These are phyloP conservation scores for Aphodius granarius DNA, from an alignment of 2,888 invertebrate genomes.

Conservation along the genomic window DNA sequence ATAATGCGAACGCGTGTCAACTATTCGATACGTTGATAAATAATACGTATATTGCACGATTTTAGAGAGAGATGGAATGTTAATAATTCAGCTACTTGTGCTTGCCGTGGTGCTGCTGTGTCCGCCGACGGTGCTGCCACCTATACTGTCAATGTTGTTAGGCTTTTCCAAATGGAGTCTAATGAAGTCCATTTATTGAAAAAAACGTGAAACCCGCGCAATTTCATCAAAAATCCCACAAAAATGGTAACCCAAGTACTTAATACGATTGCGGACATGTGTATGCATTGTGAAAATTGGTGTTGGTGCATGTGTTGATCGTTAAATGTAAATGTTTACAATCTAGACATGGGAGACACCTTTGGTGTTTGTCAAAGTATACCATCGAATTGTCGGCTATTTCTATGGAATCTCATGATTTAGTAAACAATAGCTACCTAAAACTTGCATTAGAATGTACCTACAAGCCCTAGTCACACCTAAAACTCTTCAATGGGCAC, in stretches of 20 bases:
- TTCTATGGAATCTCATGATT: constrained; percentile 21
- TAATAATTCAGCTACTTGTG: constrained; percentile 27
- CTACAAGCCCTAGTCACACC: constrained; percentile 3
- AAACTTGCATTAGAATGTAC: constrained; percentile 12
- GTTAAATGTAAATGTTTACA: constrained; percentile 55
- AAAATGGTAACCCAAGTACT: constrained; percentile 55
- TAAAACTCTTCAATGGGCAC: constrained; percentile 18
- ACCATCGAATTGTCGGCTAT: constrained; percentile 42
- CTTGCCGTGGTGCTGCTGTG: constrained; percentile 25
- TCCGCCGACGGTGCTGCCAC: constrained; percentile 57
- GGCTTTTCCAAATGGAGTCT: constrained; percentile 62
- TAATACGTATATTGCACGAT: constrained; percentile 18
- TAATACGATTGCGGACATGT: constrained; percentile 43
- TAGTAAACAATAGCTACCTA: constrained; percentile 15
- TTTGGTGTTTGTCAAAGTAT: constrained; percentile 54
- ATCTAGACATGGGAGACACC: constrained; percentile 57
- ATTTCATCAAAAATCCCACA: constrained; percentile 52
- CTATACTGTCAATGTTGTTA: constrained; percentile 81
- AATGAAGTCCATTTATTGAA: constrained; percentile 67
- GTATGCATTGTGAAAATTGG: constrained; percentile 44
- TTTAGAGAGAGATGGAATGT: constrained; percentile 26
- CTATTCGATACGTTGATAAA: constrained; percentile 18
- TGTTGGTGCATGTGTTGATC: constrained; percentile 48
- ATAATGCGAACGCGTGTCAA: constrained; percentile 13
- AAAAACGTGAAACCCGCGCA: constrained; percentile 63